These are phyloP conservation scores for Sylvicola fuscatus DNA, from an alignment of 2,888 invertebrate genomes.

Conservation along the genomic window DNA sequence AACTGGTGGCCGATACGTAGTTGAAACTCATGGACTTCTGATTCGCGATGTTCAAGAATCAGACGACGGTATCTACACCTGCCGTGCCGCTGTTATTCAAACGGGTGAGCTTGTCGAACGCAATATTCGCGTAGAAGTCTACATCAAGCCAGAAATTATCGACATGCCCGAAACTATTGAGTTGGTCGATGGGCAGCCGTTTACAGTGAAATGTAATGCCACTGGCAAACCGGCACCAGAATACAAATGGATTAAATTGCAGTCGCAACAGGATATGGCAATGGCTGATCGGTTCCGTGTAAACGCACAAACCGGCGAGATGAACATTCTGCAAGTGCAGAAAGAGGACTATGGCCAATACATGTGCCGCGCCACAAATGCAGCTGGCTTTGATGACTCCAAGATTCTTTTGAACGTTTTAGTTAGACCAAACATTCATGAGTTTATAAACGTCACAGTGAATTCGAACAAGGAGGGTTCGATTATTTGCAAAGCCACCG, in stretches of 20 bases:
- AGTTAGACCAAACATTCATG: conserved; percentile 61
- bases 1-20: conserved; percentile 49
- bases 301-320: conserved; percentile 43
- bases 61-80: conserved; percentile 73
- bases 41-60: conserved; percentile 58
- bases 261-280: conserved; percentile 50
- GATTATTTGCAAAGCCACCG: conserved; percentile 56
- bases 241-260: conserved; percentile 63
- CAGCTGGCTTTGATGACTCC: conserved; percentile 48
- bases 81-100: conserved; percentile 63
- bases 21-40: conserved; percentile 51
- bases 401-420: conserved; percentile 48
- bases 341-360: conserved; percentile 63
- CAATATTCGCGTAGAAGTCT: conserved; percentile 58
- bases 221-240: conserved; percentile 67
- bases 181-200: conserved; percentile 62
- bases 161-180: conserved; percentile 37
- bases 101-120: conserved; percentile 62
- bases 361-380: conserved; percentile 60
- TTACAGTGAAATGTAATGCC: conserved; percentile 54
- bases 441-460: conserved; percentile 50
- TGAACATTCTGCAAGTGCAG: conserved; percentile 52
- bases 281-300: conserved; percentile 40
- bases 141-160: conserved; percentile 43
- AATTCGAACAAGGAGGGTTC: conserved; percentile 38